phyloP scores from a whole-genome alignment of 2,113 vertebrate genomes.

The Merops nubicus region DNA sequence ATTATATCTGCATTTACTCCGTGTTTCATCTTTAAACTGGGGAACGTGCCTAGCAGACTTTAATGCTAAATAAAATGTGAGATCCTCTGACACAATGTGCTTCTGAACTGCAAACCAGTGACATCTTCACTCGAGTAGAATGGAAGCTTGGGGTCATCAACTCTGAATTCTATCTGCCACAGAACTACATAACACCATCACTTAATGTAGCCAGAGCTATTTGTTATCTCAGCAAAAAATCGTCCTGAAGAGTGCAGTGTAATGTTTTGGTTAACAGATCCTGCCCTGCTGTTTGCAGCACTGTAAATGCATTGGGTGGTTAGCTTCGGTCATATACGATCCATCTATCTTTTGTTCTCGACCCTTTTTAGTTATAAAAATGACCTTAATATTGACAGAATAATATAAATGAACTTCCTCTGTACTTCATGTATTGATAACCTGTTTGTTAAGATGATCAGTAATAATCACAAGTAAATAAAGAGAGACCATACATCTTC shows the following conservation, averaged over 20 bases:
- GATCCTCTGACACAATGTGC: background rate
- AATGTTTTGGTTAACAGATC: constrained; percentile 20
- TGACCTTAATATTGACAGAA: constrained; percentile 85
- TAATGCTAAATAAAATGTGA: background rate
- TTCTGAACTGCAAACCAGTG: background rate
- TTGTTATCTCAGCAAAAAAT: constrained; percentile 19
- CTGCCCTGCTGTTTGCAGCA: background rate
- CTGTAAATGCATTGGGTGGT: constrained; percentile 38
- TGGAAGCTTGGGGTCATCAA: background rate
- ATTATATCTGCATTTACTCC: background rate
- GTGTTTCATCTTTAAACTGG: background rate
- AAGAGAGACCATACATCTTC: constrained; percentile 70
- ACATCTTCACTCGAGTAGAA: background rate
- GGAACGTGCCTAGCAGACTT: background rate
- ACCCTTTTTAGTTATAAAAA: constrained; percentile 81
- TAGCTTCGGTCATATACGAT: constrained; percentile 59
- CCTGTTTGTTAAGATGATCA: constrained; percentile 82
- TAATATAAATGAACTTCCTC: constrained; percentile 79
- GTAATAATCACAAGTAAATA: constrained; percentile 89
- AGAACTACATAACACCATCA: background rate
- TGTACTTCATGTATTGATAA: constrained; percentile 83
- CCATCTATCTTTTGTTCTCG: constrained; percentile 67
- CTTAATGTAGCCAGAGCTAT: background rate
- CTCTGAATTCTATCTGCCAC: background rate
- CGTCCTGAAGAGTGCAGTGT: constrained; percentile 21